Base-by-base conservation (phyloP, 2,888 invertebrate species). In the Chaetoderma sp. region DNA sequence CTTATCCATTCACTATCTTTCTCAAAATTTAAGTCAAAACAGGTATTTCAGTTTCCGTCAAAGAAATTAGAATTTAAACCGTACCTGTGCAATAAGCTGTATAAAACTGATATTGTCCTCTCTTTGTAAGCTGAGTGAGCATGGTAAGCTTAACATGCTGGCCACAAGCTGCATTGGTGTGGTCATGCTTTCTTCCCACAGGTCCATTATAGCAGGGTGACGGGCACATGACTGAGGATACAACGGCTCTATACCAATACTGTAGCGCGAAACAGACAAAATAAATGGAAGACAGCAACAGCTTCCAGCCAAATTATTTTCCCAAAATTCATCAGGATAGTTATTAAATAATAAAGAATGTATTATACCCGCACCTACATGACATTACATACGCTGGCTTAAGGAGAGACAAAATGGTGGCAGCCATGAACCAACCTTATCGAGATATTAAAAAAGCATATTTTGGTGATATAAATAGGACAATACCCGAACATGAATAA, bases 221-320 rank as follows among this genome's bases (percentile, higher is more conserved):
- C 89, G 89, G 80, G 91, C 91, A 83, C 93, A 93, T n/a, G 93
- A 91, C 88, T 94, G 93, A 0, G 98, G 96, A 86, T 95, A 96
- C 44, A 96, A 87, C 0, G 98, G 97, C 83, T 96, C 95, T 27
- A 98, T 92, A 5, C 94, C 95, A 80, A 97, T 92, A 84, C 96
- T 96, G 87, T 76, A 89, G 84, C 65, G 70, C 65, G 72, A 56
- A 67, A 64, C 1, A 55, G n/a, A 25, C n/a, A 18, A 4, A 6
- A 1, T 1, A n/a, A 27, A n/a, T n/a, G 10, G n/a, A 55, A 13
- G n/a, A 21, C 10, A 33, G n/a, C 33, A 23, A 33, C 21, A 27
- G 18, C n/a, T n/a, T n/a, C n/a, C n/a, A n/a, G n/a, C n/a, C n/a
- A n/a, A n/a, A n/a, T n/a, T n/a, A n/a, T n/a, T n/a, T n/a, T n/a